Evolutionary conservation across 2,888 invertebrate species (phyloP).

Genomic region (Neria commutata): DNA sequence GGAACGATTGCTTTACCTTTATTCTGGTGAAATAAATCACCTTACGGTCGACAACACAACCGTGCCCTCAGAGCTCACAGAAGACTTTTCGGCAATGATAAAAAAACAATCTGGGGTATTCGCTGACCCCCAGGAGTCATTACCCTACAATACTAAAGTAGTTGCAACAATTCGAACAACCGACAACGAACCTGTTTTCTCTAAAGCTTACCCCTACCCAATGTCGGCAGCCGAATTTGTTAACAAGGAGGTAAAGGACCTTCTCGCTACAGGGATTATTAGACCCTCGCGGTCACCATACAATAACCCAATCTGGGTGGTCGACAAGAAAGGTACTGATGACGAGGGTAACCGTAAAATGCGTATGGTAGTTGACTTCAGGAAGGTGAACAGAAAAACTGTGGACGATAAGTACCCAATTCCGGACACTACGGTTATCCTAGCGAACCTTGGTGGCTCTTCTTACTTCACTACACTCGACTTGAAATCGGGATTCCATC

Average conservation of each 20-base stretch:
- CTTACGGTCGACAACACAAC: not conserved
- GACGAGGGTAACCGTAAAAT: conserved; percentile 19
- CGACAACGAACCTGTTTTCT: conserved; percentile 26
- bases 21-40: conserved; percentile 10
- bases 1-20: conserved; percentile 14
- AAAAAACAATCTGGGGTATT: conserved; percentile 3
- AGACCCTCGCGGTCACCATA: no score
- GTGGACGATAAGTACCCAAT: conserved; percentile 14
- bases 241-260: conserved; percentile 16
- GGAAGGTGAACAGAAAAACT: conserved; percentile 20
- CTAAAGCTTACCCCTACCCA: conserved; percentile 24
- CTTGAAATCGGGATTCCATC: conserved; percentile 21
- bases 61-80: not conserved
- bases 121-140: conserved; percentile 19
- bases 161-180: conserved; percentile 25
- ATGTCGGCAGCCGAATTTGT: conserved; percentile 26
- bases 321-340: conserved; percentile 16
- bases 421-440: conserved; percentile 14
- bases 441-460: conserved; percentile 15
- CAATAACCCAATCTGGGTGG: not conserved
- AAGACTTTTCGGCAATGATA: not conserved
- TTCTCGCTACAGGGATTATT: not conserved
- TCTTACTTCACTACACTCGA: conserved; percentile 11
- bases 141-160: conserved; percentile 24
- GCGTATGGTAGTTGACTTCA: conserved; percentile 23